Base-by-base conservation (phyloP, 2,113 vertebrate species). In the Archocentrus centrarchus region DNA sequence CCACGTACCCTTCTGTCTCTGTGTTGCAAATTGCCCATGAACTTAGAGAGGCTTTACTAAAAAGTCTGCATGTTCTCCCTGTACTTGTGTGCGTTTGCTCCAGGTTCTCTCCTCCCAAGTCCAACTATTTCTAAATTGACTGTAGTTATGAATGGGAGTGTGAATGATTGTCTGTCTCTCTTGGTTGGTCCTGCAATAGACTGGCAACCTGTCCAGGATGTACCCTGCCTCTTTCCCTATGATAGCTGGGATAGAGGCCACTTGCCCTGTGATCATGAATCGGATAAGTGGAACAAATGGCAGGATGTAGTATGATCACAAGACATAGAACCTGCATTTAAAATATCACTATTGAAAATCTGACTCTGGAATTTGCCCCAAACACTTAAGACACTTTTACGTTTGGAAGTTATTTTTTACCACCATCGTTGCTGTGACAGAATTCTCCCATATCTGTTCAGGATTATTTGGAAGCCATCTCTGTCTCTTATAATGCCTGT, bases 141-240 rank as follows among this genome's bases (percentile, higher is more conserved):
- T 53, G 17, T 17, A 53, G 18, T 1, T 32, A 30, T 53, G 50
- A 53, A 53, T 53, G 66, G 27, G 50, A 32, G 17, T 47, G 22
- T 73, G 66, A 73, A 73, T 13, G 66, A 32, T 32, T 70, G 9
- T 20, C 66, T 32, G 0, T 32, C 24, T 18, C 3, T 70, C 27
- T 10, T 24, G 30, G 24, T 30, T 70, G 7, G 41, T 47, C 24
- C 44, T 50, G 66, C 0, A 5, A 70, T 39, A 30, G 24, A 70
- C 64, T 50, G 14, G 47, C 47, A 13, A 17, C 6, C 4, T 50
- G 47, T 4, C 13, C 44, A 47, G 44, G 14, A 11, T 15, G 13
- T 50, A 17, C 4, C 41, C 39, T 0, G 0, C 41, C 3, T 11
- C 24, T 11, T 44, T 11, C 47, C 14, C 13, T 50, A 4, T 50